Evolutionary conservation across 2,888 invertebrate species (phyloP), one percentile per base, ranked within the genome.

Genomic region (Heterodera filipjevi): DNA sequence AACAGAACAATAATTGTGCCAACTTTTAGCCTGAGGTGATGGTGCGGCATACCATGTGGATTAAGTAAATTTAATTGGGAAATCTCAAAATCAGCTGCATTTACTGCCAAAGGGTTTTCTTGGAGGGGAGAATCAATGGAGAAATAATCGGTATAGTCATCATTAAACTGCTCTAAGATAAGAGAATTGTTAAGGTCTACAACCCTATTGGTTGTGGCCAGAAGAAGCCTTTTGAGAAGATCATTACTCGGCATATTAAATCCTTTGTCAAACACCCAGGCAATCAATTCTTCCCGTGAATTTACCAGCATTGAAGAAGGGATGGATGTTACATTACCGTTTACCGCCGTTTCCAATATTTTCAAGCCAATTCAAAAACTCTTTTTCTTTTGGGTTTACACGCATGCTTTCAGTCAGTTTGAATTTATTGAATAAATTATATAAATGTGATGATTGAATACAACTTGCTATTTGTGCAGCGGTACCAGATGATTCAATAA

Each of bases 311-410:
- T 59, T 22, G 16, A 22, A 19, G 49, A 53, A 0, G 72, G 77
- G 12, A 77, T 44, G 2, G 64, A 44, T 22, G 78, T 10, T 5
- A 30, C 27, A 64, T 16, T 64, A 10, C 77, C 44, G 32, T 44
- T 44, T 8, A n/a, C n/a, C 30, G 19, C 82, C 82, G 10, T 27
- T 46, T 8, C 80, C 80, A 0, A 80, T 33, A 3, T 32, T 8
- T 8, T 77, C 49, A 35, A 81, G 30, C 82, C 82, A 80, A 12
- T 77, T 32, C n/a, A 46, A 33, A 39, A 75, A 66, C 8, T 68
- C 35, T 39, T 33, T 27, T 35, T 75, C 46, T 5, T n/a, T 71
- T 2, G 80, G 77, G 32, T 78, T 44, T 6, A 59, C 32, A 30
- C 78, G 74, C 75, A 77, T 74, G 46, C 72, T 77, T 19, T 76